Evolutionary conservation across 2,888 invertebrate genomes (phyloP).

Genomic region (Drosophila anceps): DNA sequence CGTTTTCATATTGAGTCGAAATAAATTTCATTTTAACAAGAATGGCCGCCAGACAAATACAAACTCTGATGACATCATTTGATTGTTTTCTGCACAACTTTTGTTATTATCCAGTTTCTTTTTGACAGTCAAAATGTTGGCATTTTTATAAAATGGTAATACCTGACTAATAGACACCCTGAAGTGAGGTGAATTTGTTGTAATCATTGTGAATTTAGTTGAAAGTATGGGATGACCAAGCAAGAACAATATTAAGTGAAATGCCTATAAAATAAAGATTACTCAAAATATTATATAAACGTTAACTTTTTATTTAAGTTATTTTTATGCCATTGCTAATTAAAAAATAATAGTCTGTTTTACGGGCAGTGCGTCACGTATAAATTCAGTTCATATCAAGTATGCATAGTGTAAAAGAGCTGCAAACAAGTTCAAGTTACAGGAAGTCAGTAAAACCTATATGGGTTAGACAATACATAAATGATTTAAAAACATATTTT

Average conservation of each 20-base stretch:
- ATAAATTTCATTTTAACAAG: background rate
- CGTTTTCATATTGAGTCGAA: background rate
- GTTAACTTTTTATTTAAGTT: background rate
- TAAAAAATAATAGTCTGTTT: too few species aligned
- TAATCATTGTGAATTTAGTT: too few species aligned
- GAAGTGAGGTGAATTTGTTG: background rate
- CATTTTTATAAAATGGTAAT: background rate
- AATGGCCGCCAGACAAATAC: background rate
- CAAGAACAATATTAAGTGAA: background rate
- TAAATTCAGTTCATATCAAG: too few species aligned
- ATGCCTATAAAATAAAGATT: background rate
- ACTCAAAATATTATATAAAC: background rate
- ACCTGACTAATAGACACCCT: background rate
- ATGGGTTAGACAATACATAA: background rate
- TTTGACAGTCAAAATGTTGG: background rate
- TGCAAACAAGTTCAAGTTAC: background rate
- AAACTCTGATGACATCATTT: slow-evolving; percentile 1
- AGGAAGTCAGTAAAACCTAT: background rate
- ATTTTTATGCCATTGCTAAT: background rate
- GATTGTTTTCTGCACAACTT: too few species aligned
- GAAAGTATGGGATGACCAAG: background rate
- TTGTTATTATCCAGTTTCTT: background rate
- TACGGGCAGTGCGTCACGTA: too few species aligned
- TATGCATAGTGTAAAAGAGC: background rate
- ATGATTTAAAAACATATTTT: background rate